Evolutionary conservation across 2,888 invertebrate genomes (phyloP), one percentile per base, ranked within the genome.

Genomic region (Andrena fulva): DNA sequence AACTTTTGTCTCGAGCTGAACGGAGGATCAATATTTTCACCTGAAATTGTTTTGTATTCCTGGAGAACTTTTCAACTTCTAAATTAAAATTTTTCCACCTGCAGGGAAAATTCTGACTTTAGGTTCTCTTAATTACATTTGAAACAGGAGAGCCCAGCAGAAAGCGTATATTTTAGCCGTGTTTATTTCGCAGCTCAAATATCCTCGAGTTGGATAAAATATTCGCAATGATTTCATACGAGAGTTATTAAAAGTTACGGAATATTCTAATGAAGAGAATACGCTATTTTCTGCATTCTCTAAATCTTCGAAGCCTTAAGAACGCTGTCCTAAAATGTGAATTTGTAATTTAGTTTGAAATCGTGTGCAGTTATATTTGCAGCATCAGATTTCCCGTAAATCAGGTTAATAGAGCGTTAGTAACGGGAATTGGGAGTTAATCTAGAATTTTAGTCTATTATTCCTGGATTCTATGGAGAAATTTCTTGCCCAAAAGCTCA

Each of bases 21-120:
- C n/a, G 27, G 20, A 56, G 31, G 50, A 54, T 73, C 64, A 33
- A 24, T 72, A 72, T n/a, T 8, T 35, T 27, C 27, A 29, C 48
- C 7, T 1, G 12, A 10, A 6, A 3, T 48, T 20, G 24, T 62
- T 33, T 31, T 20, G 7, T n/a, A 1, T 4, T n/a, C 2, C 31
- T n/a, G 8, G 24, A 8, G 20, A 54, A 54, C 54, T 24, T 8
- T 54, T n/a, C 54, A 27, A 56, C 24, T 10, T 20, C 10, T 56
- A 56, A 24, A 56, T 56, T 56, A 27, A 56, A 56, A 56, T 27
- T 2, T 56, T 24, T 42, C 42, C 42, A 10, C 56, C 3, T 56
- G 20, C 10, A 10, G 10, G 20, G 27, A 24, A 56, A 56, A 56
- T 24, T 24, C 56, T 27, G 56, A 12, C 4, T 42, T 42, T 16